These are phyloP conservation scores for Ursus arctos DNA, from an alignment of 2,113 vertebrate species.

Conservation along the genomic window DNA sequence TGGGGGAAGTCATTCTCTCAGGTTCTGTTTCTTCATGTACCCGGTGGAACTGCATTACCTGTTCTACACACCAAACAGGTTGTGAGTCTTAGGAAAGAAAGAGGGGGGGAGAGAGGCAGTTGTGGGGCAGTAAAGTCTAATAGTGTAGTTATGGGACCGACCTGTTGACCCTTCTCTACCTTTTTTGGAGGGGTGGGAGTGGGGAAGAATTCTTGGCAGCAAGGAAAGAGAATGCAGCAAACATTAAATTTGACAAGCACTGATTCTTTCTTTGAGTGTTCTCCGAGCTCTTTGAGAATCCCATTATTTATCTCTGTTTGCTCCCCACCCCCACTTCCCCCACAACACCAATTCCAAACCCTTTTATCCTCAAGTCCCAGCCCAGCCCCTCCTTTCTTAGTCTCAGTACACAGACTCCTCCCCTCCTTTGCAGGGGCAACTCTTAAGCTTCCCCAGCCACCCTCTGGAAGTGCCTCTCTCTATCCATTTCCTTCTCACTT, in stretches of 20 bases:
- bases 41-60: background rate
- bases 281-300: background rate
- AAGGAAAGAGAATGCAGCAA: background rate
- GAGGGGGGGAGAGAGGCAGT: no score
- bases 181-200: background rate
- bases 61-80: constrained; percentile 34
- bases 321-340: background rate
- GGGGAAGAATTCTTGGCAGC: background rate
- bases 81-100: background rate
- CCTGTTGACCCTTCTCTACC: background rate
- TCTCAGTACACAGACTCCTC: background rate
- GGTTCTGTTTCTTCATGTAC: constrained; percentile 9
- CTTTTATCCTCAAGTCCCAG: background rate
- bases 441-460: background rate
- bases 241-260: background rate
- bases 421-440: background rate
- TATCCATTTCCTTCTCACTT: background rate
- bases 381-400: background rate
- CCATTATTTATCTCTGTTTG: background rate
- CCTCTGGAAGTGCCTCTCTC: background rate
- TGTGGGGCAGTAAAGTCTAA: background rate
- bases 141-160: background rate
- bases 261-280: background rate
- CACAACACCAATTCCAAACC: background rate
- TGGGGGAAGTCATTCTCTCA: background rate